phyloP scores from a whole-genome alignment of 2,888 invertebrate genomes.

The Cheilosia urbana region DNA sequence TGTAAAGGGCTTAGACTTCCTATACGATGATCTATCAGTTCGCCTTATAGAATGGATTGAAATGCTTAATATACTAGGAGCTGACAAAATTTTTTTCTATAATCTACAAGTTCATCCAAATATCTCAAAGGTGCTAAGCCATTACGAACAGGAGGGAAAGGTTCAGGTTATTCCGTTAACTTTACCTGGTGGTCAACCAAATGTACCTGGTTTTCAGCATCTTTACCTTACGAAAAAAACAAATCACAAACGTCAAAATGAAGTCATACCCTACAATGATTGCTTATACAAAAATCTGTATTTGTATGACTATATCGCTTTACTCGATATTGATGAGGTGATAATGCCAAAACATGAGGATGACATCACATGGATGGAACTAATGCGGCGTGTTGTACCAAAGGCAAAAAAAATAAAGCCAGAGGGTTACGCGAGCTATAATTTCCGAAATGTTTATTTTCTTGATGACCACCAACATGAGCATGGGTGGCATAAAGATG shows the following conservation, averaged over 20 bases:
- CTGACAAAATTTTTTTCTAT: slow-evolving; percentile 96
- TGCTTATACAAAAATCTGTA: slow-evolving; percentile 97
- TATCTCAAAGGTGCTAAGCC: slow-evolving; percentile 90
- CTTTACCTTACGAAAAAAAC: slow-evolving; percentile 95
- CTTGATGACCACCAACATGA: slow-evolving; percentile 93
- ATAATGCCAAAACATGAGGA: slow-evolving; percentile 92
- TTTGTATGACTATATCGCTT: slow-evolving; percentile 94
- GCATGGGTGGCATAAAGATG: slow-evolving; percentile 91
- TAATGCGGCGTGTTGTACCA: slow-evolving; percentile 89
- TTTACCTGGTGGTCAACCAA: slow-evolving; percentile 95
- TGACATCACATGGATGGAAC: slow-evolving; percentile 88
- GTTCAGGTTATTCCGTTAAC: slow-evolving; percentile 92
- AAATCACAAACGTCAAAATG: slow-evolving; percentile 97
- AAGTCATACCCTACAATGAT: slow-evolving; percentile 98
- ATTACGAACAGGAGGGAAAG: slow-evolving; percentile 87
- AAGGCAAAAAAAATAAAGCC: slow-evolving; percentile 88
- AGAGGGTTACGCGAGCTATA: slow-evolving; percentile 88
- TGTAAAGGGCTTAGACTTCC: slow-evolving; percentile 96
- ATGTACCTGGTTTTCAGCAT: slow-evolving; percentile 94
- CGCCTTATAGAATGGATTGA: slow-evolving; percentile 98
- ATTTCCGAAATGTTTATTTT: slow-evolving; percentile 96
- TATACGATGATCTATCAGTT: slow-evolving; percentile 95
- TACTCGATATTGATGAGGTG: slow-evolving; percentile 97
- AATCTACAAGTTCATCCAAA: slow-evolving; percentile 96
- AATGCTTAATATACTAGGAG: slow-evolving; percentile 92